phyloP scores from a whole-genome alignment of 2,888 invertebrate genomes.

The Actias luna region DNA sequence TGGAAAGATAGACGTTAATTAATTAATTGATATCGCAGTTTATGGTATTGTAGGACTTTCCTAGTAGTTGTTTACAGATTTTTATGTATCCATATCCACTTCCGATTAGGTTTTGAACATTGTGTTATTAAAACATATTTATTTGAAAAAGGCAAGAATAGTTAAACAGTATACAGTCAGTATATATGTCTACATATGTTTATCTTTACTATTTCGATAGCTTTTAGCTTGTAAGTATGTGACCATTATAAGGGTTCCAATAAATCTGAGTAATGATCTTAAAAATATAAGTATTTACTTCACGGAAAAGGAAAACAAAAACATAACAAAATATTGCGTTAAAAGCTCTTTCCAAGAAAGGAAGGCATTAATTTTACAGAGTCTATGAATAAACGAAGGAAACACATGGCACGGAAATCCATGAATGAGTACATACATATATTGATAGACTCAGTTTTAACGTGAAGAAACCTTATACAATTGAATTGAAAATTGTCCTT shows the following conservation, averaged over 20 bases:
- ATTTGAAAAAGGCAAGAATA: background rate
- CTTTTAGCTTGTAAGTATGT: too few relatives aligned
- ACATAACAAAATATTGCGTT: background rate
- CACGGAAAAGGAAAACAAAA: background rate
- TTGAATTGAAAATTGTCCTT: background rate
- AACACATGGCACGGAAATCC: constrained; percentile 2
- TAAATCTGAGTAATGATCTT: background rate
- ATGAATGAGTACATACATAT: background rate
- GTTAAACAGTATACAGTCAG: too few relatives aligned
- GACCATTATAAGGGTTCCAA: background rate
- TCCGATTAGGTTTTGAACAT: background rate
- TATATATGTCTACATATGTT: background rate
- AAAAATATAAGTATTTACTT: background rate
- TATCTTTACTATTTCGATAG: background rate
- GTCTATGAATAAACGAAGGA: constrained; percentile 3
- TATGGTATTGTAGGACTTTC: background rate
- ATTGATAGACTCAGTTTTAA: background rate
- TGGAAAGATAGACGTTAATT: background rate
- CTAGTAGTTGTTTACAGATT: background rate
- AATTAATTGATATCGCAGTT: background rate
- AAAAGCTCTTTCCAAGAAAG: background rate
- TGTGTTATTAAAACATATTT: background rate
- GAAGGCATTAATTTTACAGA: constrained; percentile 1
- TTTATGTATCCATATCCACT: background rate
- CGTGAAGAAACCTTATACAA: background rate